A percentile compares a stretch with the other conserved stretches of the same genome.
These are phyloP conservation scores for Drosophila anceps DNA, from an alignment of 2,888 invertebrate species.

Conservation along the genomic window DNA sequence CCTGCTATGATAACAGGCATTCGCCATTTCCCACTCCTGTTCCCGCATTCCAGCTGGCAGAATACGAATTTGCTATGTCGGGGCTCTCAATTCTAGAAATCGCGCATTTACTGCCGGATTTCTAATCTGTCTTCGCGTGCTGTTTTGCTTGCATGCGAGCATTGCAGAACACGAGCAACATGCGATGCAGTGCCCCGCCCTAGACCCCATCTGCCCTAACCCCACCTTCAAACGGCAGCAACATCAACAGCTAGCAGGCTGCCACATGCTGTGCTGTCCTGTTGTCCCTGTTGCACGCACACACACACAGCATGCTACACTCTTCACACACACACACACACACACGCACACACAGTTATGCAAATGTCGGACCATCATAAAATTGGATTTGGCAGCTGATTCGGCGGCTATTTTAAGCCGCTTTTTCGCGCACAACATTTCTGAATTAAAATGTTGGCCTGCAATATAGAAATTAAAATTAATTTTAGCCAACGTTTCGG, in stretches of 20 bases:
- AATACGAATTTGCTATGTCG: conserved; percentile 1
- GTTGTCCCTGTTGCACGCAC: conserved; percentile 44
- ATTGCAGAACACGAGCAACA: conserved; percentile 73
- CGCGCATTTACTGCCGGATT: conserved; percentile 56
- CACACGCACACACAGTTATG: conserved; percentile 54
- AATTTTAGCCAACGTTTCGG: conserved; percentile 58
- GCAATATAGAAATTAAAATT: conserved; percentile 66
- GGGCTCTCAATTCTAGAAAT: conserved; percentile 33
- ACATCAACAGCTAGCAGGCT: conserved; percentile 55
- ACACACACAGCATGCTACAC: conserved; percentile 18
- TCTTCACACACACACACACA: conserved; percentile 26
- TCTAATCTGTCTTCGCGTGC: conserved; percentile 80
- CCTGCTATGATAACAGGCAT: conserved; percentile 67
- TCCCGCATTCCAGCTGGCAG: conserved; percentile 16
- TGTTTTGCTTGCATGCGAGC: conserved; percentile 75
- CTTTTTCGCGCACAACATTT: conserved; percentile 53
- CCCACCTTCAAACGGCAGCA: conserved; percentile 36
- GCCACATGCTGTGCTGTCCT: conserved; percentile 70
- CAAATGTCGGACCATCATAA: conserved; percentile 73
- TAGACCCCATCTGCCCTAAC: conserved; percentile 3
- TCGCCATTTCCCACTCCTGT: background rate
- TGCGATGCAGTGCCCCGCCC: conserved; percentile 56
- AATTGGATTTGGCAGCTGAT: conserved; percentile 82
- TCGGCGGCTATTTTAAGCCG: conserved; percentile 73
- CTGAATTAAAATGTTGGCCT: conserved; percentile 53